Evolutionary conservation across 2,888 invertebrate species (phyloP), one percentile per base, ranked within the genome.

Genomic region (Conistra vaccinii): DNA sequence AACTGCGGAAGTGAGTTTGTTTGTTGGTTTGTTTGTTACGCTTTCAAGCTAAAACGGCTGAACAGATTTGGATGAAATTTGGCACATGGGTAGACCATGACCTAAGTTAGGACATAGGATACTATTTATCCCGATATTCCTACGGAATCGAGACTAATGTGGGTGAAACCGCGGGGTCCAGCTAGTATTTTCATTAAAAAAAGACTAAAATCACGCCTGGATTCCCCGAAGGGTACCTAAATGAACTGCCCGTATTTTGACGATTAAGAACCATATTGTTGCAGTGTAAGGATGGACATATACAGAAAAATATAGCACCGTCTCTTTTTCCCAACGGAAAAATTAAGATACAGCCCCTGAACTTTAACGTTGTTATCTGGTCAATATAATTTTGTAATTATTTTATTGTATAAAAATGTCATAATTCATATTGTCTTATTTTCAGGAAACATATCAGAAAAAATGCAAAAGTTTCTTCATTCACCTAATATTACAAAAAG

Each of bases 371-470:
- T 53, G 53, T n/a, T 53, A n/a, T 53, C 53, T 53, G n/a, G 10
- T n/a, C 53, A 53, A 53, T 12, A 4, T n/a, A 23, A 3, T 23
- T n/a, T 51, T 51, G 6, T 7, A 5, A 45, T 3, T 51, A n/a
- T 7, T 20, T 23, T 10, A 3, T 23, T n/a, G 0, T 51, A 10
- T 3, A 10, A n/a, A 51, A n/a, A 53, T 4, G 4, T n/a, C n/a
- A 12, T 53, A 53, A 53, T 53, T 53, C 3, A 53, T 12, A n/a
- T 14, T 53, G 1, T n/a, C n/a, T 53, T 53, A 14, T 53, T 95
- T 96, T 48, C 94, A 98, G 98, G 98, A 98, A 94, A 97, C 97
- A 85, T 98, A 98, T 93, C 98, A 98, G 93, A 97, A 97, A 88
- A 98, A 98, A 94, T 97, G 97, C 91, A 98, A 97, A 89, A 97